A percentile compares a stretch with the other conserved stretches of the same genome.
Evolutionary conservation across 2,797 vertebrate species (phyloP).

Genomic region (Malacoctenus gilli): DNA sequence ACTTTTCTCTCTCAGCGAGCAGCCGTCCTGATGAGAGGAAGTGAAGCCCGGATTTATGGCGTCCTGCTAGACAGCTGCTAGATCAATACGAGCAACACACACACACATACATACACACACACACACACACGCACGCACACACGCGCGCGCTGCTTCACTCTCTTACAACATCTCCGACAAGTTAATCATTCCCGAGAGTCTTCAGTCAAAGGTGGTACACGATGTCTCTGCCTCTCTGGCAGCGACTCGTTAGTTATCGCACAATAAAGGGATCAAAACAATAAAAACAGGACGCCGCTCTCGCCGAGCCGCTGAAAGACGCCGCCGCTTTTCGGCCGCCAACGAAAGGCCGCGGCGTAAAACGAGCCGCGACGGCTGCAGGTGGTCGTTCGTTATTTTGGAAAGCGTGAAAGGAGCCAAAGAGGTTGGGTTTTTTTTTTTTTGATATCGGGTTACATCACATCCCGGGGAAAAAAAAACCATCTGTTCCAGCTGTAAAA

Average conservation of each 20-base stretch:
- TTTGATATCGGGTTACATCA: conserved; percentile 9
- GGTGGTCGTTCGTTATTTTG: conserved; percentile 1
- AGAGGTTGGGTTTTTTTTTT: background rate
- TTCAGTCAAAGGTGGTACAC: conserved; percentile 25
- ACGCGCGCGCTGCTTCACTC: conserved; percentile 16
- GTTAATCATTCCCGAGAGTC: conserved; percentile 57
- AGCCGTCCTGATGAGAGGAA: conserved; percentile 6
- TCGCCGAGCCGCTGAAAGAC: conserved; percentile 18
- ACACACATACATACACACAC: background rate
- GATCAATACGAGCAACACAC: conserved; percentile 36
- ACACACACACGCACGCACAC: background rate
- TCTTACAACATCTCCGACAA: conserved; percentile 16
- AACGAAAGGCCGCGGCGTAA: too few relatives aligned
- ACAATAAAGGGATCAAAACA: too few relatives aligned
- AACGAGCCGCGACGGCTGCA: conserved; percentile 3
- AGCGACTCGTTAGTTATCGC: conserved; percentile 3
- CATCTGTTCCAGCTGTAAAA: conserved; percentile 39
- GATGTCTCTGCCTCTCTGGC: conserved; percentile 19
- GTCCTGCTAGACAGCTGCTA: conserved; percentile 27
- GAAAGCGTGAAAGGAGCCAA: background rate
- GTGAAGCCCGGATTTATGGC: conserved; percentile 10
- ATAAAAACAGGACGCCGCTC: conserved; percentile 11
- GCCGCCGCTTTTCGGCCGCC: conserved; percentile 1
- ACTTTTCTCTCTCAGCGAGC: background rate
- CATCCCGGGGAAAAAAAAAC: background rate